Percentiles rank a stretch among this genome's conserved stretches.
Conservation (phyloP, 2,113 vertebrate species). For the Clarias batrachus region DNA sequence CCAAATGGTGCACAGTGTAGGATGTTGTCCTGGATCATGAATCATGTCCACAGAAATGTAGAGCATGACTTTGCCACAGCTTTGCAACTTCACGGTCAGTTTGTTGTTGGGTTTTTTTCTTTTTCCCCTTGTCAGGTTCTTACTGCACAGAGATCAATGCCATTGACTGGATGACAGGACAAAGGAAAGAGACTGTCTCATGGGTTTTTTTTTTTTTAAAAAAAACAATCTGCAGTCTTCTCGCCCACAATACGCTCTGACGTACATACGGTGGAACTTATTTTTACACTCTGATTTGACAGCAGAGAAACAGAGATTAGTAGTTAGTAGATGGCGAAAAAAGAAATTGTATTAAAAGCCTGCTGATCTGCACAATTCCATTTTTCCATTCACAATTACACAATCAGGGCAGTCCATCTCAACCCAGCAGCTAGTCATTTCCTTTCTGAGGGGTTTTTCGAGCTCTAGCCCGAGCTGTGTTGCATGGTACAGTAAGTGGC, state of each 20-base stretch:
- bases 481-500: constrained; percentile 17
- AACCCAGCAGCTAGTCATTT: constrained; percentile 38
- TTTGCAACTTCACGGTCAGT: background rate
- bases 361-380: constrained; percentile 7
- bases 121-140: background rate
- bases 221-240: background rate
- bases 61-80: background rate
- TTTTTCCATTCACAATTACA: constrained; percentile 22
- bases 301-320: constrained; percentile 18
- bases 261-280: background rate
- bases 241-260: background rate
- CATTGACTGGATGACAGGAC: constrained; percentile 9
- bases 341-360: constrained; percentile 27
- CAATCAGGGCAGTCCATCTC: constrained; percentile 34
- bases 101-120: background rate
- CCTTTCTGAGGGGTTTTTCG: constrained; percentile 38
- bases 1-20: background rate
- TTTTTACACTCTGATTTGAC: constrained; percentile 37
- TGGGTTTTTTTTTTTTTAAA: background rate
- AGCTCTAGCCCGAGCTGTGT: constrained; percentile 50
- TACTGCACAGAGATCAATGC: constrained; percentile 9
- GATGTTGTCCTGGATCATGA: background rate
- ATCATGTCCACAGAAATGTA: background rate
- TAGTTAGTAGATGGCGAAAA: constrained; percentile 29
- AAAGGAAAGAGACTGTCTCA: background rate